A percentile compares a stretch with the other conserved stretches of the same genome.
These are phyloP conservation scores for Plodia interpunctella DNA, from an alignment of 1,140 invertebrate genomes.

Conservation along the genomic window DNA sequence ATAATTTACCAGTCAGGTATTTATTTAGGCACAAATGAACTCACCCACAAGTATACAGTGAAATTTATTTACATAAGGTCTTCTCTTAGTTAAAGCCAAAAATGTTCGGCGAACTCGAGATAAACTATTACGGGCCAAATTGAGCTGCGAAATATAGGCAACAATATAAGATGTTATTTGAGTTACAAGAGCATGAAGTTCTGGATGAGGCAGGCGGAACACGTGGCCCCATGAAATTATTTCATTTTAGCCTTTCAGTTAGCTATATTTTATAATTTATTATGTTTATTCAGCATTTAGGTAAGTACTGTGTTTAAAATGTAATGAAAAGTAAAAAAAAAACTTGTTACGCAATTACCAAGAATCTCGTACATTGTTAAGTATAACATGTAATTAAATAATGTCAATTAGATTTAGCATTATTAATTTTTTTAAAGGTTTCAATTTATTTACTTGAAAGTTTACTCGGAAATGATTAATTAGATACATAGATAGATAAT, in stretches of 20 bases:
- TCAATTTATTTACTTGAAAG: neutral
- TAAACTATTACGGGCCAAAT: conserved; percentile 58
- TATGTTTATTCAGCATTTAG: too few relatives aligned
- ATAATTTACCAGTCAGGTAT: conserved; percentile 1
- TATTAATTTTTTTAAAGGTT: neutral
- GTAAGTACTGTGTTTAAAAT: too few relatives aligned
- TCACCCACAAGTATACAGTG: neutral
- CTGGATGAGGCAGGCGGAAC: conserved; percentile 12
- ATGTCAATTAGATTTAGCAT: too few relatives aligned
- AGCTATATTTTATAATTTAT: too few relatives aligned
- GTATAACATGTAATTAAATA: too few relatives aligned
- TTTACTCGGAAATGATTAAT: too few relatives aligned
- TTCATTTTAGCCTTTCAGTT: too few relatives aligned
- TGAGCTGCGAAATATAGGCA: conserved; percentile 49
- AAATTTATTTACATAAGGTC: neutral
- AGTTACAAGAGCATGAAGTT: conserved; percentile 16
- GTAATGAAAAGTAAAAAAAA: too few relatives aligned
- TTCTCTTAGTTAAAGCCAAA: conserved; percentile 20
- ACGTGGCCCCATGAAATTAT: too few relatives aligned
- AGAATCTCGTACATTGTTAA: too few relatives aligned
- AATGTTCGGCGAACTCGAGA: conserved; percentile 42
- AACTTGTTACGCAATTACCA: too few relatives aligned
- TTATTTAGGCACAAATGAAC: neutral
- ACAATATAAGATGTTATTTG: conserved; percentile 44
- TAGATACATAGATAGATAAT: too few relatives aligned